phyloP scores from a whole-genome alignment of 2,113 vertebrate species.

The Actenoides hombroni region DNA sequence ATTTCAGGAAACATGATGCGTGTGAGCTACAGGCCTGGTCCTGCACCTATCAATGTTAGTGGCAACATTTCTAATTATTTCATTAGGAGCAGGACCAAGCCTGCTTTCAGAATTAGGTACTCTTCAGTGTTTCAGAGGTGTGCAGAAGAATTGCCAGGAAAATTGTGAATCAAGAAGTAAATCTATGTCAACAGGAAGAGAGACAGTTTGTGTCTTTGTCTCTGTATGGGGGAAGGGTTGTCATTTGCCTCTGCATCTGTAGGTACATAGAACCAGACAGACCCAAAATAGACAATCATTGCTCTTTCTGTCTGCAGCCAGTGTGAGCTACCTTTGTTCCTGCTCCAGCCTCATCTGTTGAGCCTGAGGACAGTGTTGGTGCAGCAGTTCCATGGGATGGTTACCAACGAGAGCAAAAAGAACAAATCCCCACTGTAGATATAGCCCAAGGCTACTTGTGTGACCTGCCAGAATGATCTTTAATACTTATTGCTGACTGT shows the following conservation, averaged over 20 bases:
- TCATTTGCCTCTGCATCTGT: background rate
- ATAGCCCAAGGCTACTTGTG: background rate
- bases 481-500: background rate
- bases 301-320: background rate
- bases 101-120: background rate
- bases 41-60: conserved; percentile 5
- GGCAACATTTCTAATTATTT: conserved; percentile 21
- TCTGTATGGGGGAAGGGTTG: background rate
- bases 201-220: background rate
- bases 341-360: rapidly evolving
- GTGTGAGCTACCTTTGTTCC: background rate
- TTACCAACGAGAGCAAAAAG: background rate
- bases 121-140: background rate
- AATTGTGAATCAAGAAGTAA: background rate
- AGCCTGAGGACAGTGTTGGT: background rate
- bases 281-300: background rate
- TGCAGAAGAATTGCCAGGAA: background rate
- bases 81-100: conserved; percentile 39
- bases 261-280: background rate
- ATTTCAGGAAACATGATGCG: conserved; percentile 7
- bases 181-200: background rate
- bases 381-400: background rate
- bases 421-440: background rate
- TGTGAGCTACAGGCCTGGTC: background rate
- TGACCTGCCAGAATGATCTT: background rate